A percentile compares a stretch with the other conserved stretches of the same genome.
phyloP scores from a whole-genome alignment of 92 coral and sea anemone genomes.

The Palythoa caribaeorum region DNA sequence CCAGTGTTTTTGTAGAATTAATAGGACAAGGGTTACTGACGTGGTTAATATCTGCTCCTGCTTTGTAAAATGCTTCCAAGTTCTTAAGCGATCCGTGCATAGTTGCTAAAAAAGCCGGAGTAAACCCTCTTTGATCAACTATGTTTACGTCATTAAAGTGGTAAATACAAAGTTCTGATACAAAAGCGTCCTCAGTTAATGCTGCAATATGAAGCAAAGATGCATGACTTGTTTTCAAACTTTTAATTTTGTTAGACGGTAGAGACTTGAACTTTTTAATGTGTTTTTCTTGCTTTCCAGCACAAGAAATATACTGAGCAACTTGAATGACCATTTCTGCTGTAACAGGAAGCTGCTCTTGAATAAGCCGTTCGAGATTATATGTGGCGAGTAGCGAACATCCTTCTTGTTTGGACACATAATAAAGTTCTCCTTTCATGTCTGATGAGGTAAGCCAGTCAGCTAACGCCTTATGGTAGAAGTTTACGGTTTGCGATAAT shows the following conservation, averaged over 20 bases:
- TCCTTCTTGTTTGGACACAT: conserved; percentile 18
- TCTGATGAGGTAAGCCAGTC: conserved; percentile 38
- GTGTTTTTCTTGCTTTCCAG: conserved; percentile 20
- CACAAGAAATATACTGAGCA: conserved; percentile 23
- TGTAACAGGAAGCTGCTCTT: not conserved
- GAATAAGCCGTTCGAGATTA: not conserved
- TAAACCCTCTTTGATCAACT: conserved; percentile 26
- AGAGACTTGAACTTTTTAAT: not conserved
- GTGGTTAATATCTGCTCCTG: conserved; percentile 59
- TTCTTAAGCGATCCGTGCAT: conserved; percentile 29
- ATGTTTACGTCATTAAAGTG: conserved; percentile 52
- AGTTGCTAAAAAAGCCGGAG: conserved; percentile 62
- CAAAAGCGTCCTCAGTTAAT: not conserved
- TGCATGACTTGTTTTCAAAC: not conserved
- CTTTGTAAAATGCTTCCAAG: conserved; percentile 27
- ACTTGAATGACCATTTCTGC: conserved; percentile 12
- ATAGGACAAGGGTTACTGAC: conserved; percentile 9
- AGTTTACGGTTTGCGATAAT: not conserved
- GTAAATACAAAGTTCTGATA: conserved; percentile 35
- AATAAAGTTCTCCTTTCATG: conserved; percentile 17
- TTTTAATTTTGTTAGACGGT: not conserved
- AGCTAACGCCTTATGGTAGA: conserved; percentile 19
- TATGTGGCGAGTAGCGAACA: conserved; percentile 8
- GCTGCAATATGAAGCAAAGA: conserved; percentile 25
- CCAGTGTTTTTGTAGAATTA: not conserved